Percentiles rank a stretch among this genome's conserved stretches.
Evolutionary conservation across 2,888 invertebrate genomes (phyloP).

Genomic region (Trachelus stipa): DNA sequence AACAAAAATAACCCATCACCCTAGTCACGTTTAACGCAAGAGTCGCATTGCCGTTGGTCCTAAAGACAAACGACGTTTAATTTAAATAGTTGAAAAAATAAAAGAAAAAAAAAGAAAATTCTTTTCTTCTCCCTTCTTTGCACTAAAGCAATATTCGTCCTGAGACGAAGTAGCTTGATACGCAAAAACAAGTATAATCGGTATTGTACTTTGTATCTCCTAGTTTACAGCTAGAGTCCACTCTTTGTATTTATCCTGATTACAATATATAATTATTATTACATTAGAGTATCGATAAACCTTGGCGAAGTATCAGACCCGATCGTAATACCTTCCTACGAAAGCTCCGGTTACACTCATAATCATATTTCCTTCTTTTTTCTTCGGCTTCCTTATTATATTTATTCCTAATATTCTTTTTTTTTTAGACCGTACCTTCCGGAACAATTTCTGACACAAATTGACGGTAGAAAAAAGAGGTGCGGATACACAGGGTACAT

Average conservation of each 20-base stretch:
- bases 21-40: neutral
- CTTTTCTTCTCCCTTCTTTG: neutral
- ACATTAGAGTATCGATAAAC: constrained; percentile 9
- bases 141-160: neutral
- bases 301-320: neutral
- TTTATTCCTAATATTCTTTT: constrained; percentile 33
- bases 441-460: constrained; percentile 53
- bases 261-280: neutral
- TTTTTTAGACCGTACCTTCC: constrained; percentile 42
- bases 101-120: neutral
- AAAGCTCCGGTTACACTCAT: constrained; percentile 39
- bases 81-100: neutral
- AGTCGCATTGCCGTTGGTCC: neutral
- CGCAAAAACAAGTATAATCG: neutral
- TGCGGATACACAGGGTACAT: constrained; percentile 1
- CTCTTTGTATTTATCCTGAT: neutral
- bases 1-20: neutral
- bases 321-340: constrained; percentile 37
- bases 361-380: constrained; percentile 27
- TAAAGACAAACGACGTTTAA: neutral
- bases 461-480: constrained; percentile 12
- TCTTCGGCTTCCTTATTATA: constrained; percentile 32
- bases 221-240: neutral
- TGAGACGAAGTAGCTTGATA: neutral
- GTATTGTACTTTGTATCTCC: neutral